Evolutionary conservation across 37 sponge, comb jelly and placozoan species (phyloP), one percentile per base, ranked within the genome.

Genomic region (Chondrilla cf. caribensis): DNA sequence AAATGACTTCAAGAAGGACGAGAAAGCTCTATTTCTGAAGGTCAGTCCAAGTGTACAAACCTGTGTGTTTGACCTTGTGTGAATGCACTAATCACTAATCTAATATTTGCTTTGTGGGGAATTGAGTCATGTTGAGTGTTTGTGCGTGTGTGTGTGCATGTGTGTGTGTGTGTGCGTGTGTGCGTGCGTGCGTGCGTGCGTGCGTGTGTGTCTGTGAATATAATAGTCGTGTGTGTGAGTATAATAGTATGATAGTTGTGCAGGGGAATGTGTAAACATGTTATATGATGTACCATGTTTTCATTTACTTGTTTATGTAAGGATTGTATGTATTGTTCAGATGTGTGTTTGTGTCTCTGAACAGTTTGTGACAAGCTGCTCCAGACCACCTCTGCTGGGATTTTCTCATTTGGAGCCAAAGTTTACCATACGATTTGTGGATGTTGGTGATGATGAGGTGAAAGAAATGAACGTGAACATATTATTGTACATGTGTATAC

Each of bases 311-410:
- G n/a, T n/a, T n/a, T n/a, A n/a, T n/a, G n/a, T n/a, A n/a, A n/a
- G n/a, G n/a, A n/a, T n/a, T n/a, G 42, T 17, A 5, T 21, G 14
- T 77, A 47, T 31, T 79, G 47, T 79, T 54, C 22, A n/a, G 14
- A 14, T 79, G 19, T 79, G 11, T 26, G n/a, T n/a, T n/a, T n/a
- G n/a, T n/a, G n/a, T n/a, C n/a, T n/a, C n/a, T n/a, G 15, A 85
- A 4, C 75, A 95, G 95, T 98, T 98, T 91, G 99, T 98, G 7
- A 98, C 99, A 11, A 98, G 99, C 82, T 96, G 97, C 58, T 93
- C 97, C 14, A 92, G 84, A 66, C 95, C 97, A 54, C 99, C 99
- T 38, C 84, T 98, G 39, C 88, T 96, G 54, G 99, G 99, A 3
- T 98, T 98, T 76, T 24, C 60, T 51, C 86, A 91, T 40, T 58